Percentiles rank a stretch among this genome's conserved stretches.
Conservation (phyloP, 2,888 invertebrate genomes). For the Eristalis intricaria region DNA sequence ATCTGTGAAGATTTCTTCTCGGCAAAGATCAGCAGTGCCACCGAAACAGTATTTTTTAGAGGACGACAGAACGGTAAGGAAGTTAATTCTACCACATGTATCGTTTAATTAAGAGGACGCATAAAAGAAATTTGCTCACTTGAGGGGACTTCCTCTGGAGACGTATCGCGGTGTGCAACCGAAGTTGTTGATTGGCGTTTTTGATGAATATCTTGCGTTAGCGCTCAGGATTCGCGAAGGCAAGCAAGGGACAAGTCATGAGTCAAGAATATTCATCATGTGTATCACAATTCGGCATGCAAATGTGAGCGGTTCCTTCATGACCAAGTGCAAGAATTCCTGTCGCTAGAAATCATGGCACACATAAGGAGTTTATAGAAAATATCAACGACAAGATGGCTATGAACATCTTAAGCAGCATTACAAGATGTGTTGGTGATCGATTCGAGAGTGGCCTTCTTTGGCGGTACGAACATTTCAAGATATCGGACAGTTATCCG, state of each 20-base stretch:
- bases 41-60: background rate
- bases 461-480: too few relatives aligned
- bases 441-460: too few relatives aligned
- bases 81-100: background rate
- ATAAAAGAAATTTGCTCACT: background rate
- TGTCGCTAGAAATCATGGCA: background rate
- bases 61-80: background rate
- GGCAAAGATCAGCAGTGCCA: background rate
- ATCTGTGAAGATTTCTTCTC: background rate
- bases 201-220: background rate
- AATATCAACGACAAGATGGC: background rate
- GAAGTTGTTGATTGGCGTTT: background rate
- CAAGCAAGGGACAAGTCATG: background rate
- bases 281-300: background rate
- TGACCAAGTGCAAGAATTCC: too few relatives aligned
- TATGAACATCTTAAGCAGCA: too few relatives aligned
- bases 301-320: too few relatives aligned
- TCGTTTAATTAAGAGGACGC: background rate
- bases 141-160: slow-evolving; percentile 73
- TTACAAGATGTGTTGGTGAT: too few relatives aligned
- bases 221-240: background rate
- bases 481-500: too few relatives aligned
- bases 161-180: slow-evolving; percentile 34
- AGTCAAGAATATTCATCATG: background rate
- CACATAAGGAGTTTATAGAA: background rate